Evolutionary conservation across 2,797 vertebrate genomes (phyloP), one percentile per base, ranked within the genome.

Genomic region (Schizopygopsis pylzovi): DNA sequence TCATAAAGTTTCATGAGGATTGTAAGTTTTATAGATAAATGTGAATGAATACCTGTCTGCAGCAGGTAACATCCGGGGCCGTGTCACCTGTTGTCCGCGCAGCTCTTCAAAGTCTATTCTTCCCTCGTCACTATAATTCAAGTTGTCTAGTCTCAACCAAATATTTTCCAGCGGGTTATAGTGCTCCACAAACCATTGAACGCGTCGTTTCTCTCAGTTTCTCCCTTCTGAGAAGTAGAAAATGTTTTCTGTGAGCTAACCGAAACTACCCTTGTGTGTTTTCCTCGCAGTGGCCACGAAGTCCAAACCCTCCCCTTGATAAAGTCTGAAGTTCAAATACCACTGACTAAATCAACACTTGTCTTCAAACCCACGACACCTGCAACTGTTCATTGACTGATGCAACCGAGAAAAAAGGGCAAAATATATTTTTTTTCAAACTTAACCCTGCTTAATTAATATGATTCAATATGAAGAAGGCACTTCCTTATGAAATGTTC

Each of bases 321-420:
- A 75, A 28, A 67, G 43, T 85, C 78, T 79, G 56, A 85, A 81
- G 84, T 75, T 75, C 84, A 85, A 28, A 49, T 39, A 28, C 18
- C 25, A 47, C 6, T n/a, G 25, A 79, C 68, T 85, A 43, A 85
- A 75, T 33, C 47, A 85, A 81, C 25, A 63, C 39, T 56, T 56
- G 65, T 41, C 22, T 73, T 73, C 39, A 81, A 47, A 41, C 67
- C 78, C 43, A 75, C 56, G 22, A 81, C 39, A 72, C 37, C 25
- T 47, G 20, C 56, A 20, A 59, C 25, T 11, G 12, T 67, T 83
- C 72, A 41, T 22, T 33, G 33, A 47, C 16, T 78, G 33, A 77
- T 28, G 11, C 2, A 4, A 47, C 39, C 33, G 4, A 85, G 6
- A 28, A 12, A 20, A 67, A 28, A 33, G 8, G 76, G 47, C 0